Base-by-base conservation (phyloP, 2,113 vertebrate genomes). In the Okapia johnstoni region DNA sequence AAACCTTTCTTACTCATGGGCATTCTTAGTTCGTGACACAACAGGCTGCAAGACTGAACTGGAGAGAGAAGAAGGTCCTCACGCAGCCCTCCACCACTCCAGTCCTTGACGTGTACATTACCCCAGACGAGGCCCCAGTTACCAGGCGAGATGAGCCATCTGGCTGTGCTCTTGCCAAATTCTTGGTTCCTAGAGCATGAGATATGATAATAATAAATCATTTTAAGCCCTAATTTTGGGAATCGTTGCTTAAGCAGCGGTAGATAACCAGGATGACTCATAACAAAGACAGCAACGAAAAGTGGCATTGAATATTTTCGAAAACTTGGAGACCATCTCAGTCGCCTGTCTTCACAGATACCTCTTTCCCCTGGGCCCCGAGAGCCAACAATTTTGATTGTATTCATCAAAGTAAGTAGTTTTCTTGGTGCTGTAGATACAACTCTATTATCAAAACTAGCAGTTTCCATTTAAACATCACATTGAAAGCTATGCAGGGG, bases 21-120 rank as follows among this genome's bases (percentile, higher is more conserved):
- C 40, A 26, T 3, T 11, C 66, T 70, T 70, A 40, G n/a, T 40
- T 70, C n/a, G 12, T 70, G 66, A 70, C 21, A 54, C 5, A 58
- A 52, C 1, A 81, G 50, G 23, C 36, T 66, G 12, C 3, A 16
- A 70, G 36, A 52, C 2, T 43, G 15, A 33, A 23, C 6, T n/a
- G 77, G 8, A 63, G 11, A 43, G 50, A 40, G 23, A 76, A 48
- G 12, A 12, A 63, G 23, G 48, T 3, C 28, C 5, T 52, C 25
- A 48, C 7, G 1, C 3, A 8, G n/a, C 13, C 12, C 19, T 66
- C 55, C 2, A 5, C 3, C 6, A 5, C 61, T 50, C 15, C 25
- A 33, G 60, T 1, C 50, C 54, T 81, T 48, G 61, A 86, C 6
- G 1, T 40, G n/a, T 61, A 17, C 50, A 9, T 70, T 19, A 90